A percentile compares a stretch with the other conserved stretches of the same genome.
These are phyloP conservation scores for Podargus strigoides DNA, from an alignment of 2,797 vertebrate genomes.

Conservation along the genomic window DNA sequence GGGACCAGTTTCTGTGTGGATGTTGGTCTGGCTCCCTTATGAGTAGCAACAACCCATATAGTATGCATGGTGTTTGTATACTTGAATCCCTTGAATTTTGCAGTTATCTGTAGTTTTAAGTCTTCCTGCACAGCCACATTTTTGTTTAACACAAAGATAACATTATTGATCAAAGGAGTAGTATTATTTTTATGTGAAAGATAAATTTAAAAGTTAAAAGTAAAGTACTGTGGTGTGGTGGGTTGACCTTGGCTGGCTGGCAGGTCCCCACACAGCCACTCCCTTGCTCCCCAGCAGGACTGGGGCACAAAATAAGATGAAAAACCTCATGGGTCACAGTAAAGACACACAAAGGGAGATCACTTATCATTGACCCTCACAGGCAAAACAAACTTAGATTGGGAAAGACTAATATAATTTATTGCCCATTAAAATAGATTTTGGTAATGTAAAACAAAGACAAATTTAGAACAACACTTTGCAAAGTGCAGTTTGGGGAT, in stretches of 20 bases:
- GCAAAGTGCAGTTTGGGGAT: background rate
- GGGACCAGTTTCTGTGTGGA: background rate
- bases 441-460: background rate
- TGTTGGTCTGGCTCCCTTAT: background rate
- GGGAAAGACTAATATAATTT: background rate
- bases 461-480: background rate
- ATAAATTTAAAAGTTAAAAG: background rate
- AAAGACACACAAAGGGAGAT: too few species aligned
- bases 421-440: background rate
- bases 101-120: background rate
- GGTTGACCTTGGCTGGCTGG: background rate
- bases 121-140: background rate
- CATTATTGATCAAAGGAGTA: background rate
- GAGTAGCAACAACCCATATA: background rate
- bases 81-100: background rate
- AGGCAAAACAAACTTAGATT: background rate
- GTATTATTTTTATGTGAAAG: background rate
- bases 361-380: background rate
- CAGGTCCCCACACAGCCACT: background rate
- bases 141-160: background rate
- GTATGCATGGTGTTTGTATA: rapidly evolving
- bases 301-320: background rate
- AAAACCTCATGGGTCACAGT: too few species aligned
- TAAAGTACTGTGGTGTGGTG: background rate
- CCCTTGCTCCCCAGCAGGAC: background rate